Conservation (phyloP, 1,140 invertebrate species). For the Pinna nobilis region DNA sequence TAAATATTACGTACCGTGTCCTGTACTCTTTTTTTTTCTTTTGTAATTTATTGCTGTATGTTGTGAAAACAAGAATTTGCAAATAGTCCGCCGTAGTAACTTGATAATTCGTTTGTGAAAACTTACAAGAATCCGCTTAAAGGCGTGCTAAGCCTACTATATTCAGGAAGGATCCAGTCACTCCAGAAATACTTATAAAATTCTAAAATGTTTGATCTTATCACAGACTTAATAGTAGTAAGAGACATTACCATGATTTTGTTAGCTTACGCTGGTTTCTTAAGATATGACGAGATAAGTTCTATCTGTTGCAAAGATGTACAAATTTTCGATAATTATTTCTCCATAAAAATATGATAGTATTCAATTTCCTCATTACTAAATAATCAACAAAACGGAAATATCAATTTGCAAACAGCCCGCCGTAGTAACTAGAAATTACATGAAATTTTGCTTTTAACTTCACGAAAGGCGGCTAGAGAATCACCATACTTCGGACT, state of each 20-base stretch:
- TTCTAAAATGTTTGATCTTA: not conserved
- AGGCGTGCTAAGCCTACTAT: not conserved
- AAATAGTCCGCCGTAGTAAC: too few relatives aligned
- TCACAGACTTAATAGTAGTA: conserved; percentile 17
- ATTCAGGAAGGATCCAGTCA: not conserved
- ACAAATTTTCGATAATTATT: conserved; percentile 8
- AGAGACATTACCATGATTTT: conserved; percentile 39
- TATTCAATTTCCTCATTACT: too few relatives aligned
- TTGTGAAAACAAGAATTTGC: too few relatives aligned
- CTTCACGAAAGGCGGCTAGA: too few relatives aligned
- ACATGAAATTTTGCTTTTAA: too few relatives aligned
- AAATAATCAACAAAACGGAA: too few relatives aligned
- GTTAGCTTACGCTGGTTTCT: conserved; percentile 36
- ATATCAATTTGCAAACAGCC: too few relatives aligned
- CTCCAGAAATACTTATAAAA: not conserved
- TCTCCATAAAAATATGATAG: conserved; percentile 25
- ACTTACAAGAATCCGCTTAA: not conserved
- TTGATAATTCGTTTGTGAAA: not conserved
- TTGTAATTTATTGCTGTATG: too few relatives aligned
- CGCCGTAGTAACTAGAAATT: too few relatives aligned
- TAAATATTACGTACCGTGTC: too few relatives aligned
- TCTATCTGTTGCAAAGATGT: conserved; percentile 30
- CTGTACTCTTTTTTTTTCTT: too few relatives aligned
- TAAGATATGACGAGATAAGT: conserved; percentile 40
- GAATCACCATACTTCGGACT: too few relatives aligned